A percentile compares a stretch with the other conserved stretches of the same genome.
These are phyloP conservation scores for Ctenoplectra terminalis DNA, from an alignment of 1,140 invertebrate genomes.

Conservation along the genomic window DNA sequence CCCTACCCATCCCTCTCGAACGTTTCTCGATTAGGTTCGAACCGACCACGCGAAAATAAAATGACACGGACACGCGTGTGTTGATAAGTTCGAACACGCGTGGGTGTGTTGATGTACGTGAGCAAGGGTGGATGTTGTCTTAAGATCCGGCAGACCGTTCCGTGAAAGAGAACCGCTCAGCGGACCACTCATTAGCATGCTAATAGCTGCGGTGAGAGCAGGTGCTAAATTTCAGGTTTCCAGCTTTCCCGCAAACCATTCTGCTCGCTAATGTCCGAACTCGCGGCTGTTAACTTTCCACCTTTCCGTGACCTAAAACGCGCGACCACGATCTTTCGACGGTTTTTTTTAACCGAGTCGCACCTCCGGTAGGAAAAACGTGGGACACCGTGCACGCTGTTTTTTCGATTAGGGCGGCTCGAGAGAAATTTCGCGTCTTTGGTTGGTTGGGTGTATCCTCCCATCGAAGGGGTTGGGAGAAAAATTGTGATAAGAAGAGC, in stretches of 20 bases:
- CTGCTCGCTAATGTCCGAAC: conserved; percentile 29
- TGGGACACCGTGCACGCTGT: neutral
- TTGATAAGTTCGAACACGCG: too few relatives aligned
- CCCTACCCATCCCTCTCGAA: too few relatives aligned
- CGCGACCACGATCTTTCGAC: neutral
- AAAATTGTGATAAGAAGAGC: too few relatives aligned
- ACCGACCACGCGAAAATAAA: conserved; percentile 4
- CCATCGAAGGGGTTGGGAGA: too few relatives aligned
- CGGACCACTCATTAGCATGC: conserved; percentile 46
- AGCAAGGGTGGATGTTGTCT: conserved; percentile 21
- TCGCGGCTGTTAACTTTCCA: conserved; percentile 18
- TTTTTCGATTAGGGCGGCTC: too few relatives aligned
- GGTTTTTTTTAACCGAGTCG: neutral
- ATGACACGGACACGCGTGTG: neutral
- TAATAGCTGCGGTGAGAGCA: conserved; percentile 32
- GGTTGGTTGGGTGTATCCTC: too few relatives aligned
- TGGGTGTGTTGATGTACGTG: neutral
- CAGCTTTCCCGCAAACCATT: conserved; percentile 12
- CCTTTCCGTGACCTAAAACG: neutral
- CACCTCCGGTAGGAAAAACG: neutral
- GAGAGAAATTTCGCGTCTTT: too few relatives aligned
- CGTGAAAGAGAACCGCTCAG: neutral
- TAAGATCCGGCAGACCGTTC: neutral
- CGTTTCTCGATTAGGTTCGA: conserved; percentile 30
- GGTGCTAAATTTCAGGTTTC: conserved; percentile 43